These are phyloP conservation scores for Exocentrus adspersus DNA, from an alignment of 2,888 invertebrate genomes.

Conservation along the genomic window DNA sequence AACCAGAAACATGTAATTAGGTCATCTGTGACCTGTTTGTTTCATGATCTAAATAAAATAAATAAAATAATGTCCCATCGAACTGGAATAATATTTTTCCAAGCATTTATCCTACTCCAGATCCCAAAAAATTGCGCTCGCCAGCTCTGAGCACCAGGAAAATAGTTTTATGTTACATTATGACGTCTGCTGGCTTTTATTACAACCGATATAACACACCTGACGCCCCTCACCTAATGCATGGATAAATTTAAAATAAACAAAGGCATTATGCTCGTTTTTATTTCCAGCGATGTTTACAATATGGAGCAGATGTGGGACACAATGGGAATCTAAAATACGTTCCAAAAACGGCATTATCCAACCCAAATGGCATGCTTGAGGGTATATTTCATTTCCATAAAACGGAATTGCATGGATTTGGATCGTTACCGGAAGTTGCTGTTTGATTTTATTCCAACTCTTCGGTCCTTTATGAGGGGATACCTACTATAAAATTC, in stretches of 20 bases:
- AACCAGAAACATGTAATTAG: no score
- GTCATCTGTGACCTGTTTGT: no score
- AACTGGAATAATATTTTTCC: no score
- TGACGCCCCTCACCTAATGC: background rate
- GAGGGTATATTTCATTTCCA: background rate
- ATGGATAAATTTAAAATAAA: background rate
- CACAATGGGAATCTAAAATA: background rate
- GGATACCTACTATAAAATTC: no score
- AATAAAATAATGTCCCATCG: no score
- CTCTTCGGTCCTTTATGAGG: no score
- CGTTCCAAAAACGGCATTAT: background rate
- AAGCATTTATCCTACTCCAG: no score
- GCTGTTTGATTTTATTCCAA: no score
- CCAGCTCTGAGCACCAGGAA: no score
- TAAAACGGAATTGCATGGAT: background rate
- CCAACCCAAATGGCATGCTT: background rate
- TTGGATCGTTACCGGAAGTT: no score
- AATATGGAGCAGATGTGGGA: background rate
- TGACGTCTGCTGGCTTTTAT: background rate
- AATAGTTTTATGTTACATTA: background rate
- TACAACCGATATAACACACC: background rate
- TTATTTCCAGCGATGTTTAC: background rate
- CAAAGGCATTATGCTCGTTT: background rate
- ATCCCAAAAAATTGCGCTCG: no score
- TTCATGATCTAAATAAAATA: no score